Percentiles rank a stretch among this genome's conserved stretches.
Evolutionary conservation across 2,113 vertebrate species (phyloP).

Genomic region (Pristiophorus japonicus): DNA sequence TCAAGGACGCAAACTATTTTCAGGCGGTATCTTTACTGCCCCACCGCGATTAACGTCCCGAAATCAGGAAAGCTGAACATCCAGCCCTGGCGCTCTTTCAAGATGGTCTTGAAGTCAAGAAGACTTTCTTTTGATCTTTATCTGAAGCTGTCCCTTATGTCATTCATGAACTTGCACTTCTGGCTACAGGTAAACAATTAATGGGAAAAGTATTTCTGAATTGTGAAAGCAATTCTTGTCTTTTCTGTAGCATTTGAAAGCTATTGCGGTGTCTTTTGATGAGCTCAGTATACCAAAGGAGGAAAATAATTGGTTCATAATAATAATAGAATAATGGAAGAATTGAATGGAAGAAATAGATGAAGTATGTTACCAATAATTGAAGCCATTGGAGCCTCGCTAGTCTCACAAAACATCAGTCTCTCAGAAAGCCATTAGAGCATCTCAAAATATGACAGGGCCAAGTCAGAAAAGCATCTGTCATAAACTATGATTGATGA

Average conservation of each 20-base stretch:
- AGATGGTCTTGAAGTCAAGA: neutral
- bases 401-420: neutral
- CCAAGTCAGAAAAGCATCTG: conserved; percentile 14
- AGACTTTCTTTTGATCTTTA: neutral
- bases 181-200: neutral
- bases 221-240: neutral
- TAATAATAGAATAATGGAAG: neutral
- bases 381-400: neutral
- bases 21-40: too few species aligned
- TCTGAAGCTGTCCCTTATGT: neutral
- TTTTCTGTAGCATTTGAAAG: neutral
- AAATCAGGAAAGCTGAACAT: too few species aligned
- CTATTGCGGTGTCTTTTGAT: neutral
- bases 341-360: neutral
- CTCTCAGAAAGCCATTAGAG: conserved; percentile 1
- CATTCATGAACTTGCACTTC: neutral
- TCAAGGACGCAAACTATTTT: too few species aligned
- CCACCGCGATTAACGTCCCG: too few species aligned
- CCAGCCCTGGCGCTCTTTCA: too few species aligned
- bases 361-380: conserved; percentile 25
- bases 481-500: conserved; percentile 14
- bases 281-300: neutral
- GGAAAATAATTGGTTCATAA: conserved; percentile 11
- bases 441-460: conserved; percentile 22
- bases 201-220: neutral